Percentiles rank a stretch among this genome's conserved stretches.
Conservation (phyloP, 1,140 invertebrate species). For the Alviniconcha marisindica region DNA sequence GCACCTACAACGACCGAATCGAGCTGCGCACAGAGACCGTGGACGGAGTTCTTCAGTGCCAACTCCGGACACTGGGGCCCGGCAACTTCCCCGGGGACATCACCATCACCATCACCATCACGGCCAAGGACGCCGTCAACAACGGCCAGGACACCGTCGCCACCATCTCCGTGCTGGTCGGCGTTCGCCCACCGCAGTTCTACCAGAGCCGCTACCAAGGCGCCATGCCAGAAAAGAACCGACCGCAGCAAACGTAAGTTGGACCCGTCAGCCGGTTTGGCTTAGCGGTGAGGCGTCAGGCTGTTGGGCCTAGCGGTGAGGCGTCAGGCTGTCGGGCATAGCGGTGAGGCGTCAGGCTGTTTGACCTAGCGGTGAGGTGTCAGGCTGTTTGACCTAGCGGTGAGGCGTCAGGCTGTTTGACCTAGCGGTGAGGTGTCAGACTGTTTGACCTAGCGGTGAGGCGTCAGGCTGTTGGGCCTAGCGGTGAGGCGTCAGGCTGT, state of each 20-base stretch:
- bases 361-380: too few relatives aligned
- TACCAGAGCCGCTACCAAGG: constrained; percentile 54
- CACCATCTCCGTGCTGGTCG: constrained; percentile 53
- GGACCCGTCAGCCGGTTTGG: too few relatives aligned
- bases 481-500: too few relatives aligned
- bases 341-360: too few relatives aligned
- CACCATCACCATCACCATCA: background rate
- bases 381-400: too few relatives aligned
- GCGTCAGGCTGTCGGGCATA: too few relatives aligned
- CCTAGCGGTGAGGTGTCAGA: too few relatives aligned
- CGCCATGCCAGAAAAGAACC: constrained; percentile 59
- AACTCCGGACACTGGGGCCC: background rate
- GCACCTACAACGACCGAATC: background rate
- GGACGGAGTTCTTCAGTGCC: background rate
- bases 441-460: too few relatives aligned
- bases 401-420: too few relatives aligned
- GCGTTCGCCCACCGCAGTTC: constrained; percentile 58
- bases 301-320: too few relatives aligned
- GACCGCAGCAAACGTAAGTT: constrained; percentile 55
- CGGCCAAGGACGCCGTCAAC: constrained; percentile 45
- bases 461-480: too few relatives aligned
- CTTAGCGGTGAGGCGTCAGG: too few relatives aligned
- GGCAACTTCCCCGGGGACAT: background rate
- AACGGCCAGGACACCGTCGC: background rate
- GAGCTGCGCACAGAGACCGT: background rate